Conservation (phyloP, 1,140 invertebrate species). For the Arion vulgaris region DNA sequence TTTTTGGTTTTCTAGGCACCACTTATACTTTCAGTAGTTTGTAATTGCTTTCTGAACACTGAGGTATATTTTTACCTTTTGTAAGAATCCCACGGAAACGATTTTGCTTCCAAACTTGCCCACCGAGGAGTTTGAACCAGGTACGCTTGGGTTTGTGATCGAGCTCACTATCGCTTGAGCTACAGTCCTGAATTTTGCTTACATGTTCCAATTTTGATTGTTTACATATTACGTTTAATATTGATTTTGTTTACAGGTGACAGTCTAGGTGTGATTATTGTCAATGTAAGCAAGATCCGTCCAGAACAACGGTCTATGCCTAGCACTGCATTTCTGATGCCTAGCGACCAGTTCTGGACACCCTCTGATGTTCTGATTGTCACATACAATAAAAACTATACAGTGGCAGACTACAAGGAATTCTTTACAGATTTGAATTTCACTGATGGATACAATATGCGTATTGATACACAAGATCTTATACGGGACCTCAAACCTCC, state of each 20-base stretch:
- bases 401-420: slow-evolving; percentile 84
- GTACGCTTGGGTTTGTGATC: no score
- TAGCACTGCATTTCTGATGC: slow-evolving; percentile 93
- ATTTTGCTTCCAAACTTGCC: no score
- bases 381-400: slow-evolving; percentile 87
- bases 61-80: no score
- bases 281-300: slow-evolving; percentile 84
- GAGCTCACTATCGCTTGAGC: no score
- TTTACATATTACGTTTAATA: no score
- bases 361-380: slow-evolving; percentile 85
- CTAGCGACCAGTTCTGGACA: slow-evolving; percentile 89
- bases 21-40: no score
- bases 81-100: no score
- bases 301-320: slow-evolving; percentile 92
- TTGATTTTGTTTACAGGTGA: slow-evolving; percentile 83
- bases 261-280: slow-evolving; percentile 86
- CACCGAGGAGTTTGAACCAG: no score
- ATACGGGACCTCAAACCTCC: slow-evolving; percentile 83
- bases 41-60: no score
- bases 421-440: slow-evolving; percentile 88
- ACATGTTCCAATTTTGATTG: no score
- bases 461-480: slow-evolving; percentile 84
- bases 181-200: no score
- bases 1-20: no score
- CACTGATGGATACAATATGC: slow-evolving; percentile 89